Percentiles rank a stretch among this genome's conserved stretches.
phyloP scores from a whole-genome alignment of 1,140 invertebrate species.

The Wasmannia auropunctata region DNA sequence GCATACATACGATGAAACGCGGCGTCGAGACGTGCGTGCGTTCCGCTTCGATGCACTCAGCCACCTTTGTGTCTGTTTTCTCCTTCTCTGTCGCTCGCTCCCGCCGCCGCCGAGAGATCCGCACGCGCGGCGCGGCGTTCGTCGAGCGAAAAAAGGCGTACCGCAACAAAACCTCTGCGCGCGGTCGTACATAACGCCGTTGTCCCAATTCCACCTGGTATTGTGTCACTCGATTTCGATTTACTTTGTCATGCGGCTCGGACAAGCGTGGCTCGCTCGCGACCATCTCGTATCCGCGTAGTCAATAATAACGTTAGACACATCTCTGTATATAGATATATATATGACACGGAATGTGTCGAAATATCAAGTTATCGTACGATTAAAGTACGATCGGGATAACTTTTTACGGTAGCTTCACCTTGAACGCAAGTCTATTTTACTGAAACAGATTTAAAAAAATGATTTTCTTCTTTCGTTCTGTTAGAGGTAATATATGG shows the following conservation, averaged over 20 bases:
- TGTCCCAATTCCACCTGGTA: slow-evolving; percentile 74
- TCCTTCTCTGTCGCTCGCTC: slow-evolving; percentile 33
- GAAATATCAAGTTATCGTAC: neutral
- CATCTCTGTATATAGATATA: neutral
- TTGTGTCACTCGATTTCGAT: slow-evolving; percentile 74
- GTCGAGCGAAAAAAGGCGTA: slow-evolving; percentile 64
- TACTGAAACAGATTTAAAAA: neutral
- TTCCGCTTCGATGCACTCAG: slow-evolving; percentile 75
- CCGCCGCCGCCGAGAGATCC: neutral
- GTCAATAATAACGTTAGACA: neutral
- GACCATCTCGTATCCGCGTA: neutral
- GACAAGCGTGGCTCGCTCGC: slow-evolving; percentile 8
- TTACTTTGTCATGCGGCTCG: slow-evolving; percentile 36
- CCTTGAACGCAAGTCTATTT: neutral
- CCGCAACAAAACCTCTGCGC: slow-evolving; percentile 61
- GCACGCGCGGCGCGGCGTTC: too few species aligned
- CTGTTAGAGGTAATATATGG: neutral
- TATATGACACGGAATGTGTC: neutral
- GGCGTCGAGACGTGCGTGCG: slow-evolving; percentile 66
- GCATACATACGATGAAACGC: neutral
- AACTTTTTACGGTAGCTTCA: neutral
- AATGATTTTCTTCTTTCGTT: neutral
- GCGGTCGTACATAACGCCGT: slow-evolving; percentile 54
- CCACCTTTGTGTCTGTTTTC: slow-evolving; percentile 73
- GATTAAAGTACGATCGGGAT: neutral